Conservation (phyloP, 2,888 invertebrate genomes). For the Melanchra persicariae region DNA sequence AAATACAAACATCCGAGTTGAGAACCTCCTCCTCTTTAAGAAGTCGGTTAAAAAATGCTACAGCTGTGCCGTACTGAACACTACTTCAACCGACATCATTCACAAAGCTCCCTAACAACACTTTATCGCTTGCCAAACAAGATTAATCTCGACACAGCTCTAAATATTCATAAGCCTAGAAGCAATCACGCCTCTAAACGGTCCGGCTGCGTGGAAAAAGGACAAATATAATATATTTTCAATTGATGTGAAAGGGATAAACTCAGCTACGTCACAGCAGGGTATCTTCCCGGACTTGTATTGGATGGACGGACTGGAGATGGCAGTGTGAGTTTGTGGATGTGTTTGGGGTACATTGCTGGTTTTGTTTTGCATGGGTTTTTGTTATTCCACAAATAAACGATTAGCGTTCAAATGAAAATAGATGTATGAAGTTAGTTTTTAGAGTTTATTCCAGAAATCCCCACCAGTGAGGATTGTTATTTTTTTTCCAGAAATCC, state of each 20-base stretch:
- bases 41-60: no score
- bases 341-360: conserved; percentile 67
- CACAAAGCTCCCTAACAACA: conserved; percentile 24
- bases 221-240: conserved; percentile 85
- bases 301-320: conserved; percentile 70
- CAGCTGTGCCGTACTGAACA: background rate
- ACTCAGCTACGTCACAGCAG: conserved; percentile 89
- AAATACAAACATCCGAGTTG: no score
- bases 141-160: conserved; percentile 61
- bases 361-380: conserved; percentile 6
- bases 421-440: background rate
- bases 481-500: no score
- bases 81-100: background rate
- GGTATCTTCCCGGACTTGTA: conserved; percentile 82
- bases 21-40: no score
- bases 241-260: conserved; percentile 87
- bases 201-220: conserved; percentile 87
- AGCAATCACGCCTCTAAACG: conserved; percentile 87
- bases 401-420: background rate
- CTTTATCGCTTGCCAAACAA: conserved; percentile 38
- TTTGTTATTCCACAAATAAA: background rate
- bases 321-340: conserved; percentile 36
- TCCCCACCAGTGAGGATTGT: no score
- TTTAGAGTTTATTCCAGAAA: no score
- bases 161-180: conserved; percentile 67